Evolutionary conservation across 35 echinoderm and acorn worm species (phyloP), one percentile per base, ranked within the genome.

Genomic region (Lytechinus variegatus): DNA sequence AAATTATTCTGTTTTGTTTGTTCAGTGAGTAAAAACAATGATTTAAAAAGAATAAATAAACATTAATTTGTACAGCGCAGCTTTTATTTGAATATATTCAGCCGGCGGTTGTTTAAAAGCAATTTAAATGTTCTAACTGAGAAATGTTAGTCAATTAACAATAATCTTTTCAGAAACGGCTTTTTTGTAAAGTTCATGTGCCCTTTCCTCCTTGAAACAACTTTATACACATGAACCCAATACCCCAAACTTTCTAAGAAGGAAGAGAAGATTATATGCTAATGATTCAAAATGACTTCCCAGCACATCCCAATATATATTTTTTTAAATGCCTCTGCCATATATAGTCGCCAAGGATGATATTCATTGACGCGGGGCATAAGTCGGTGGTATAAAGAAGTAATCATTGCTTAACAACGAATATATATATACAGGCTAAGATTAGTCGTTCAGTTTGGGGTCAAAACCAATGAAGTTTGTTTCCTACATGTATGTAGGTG

Each of bases 401-500:
- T 79, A 79, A 79, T 79, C 66, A 24, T 4, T 16, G 66, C 66
- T 79, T 8, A 79, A 24, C 66, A 6, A 79, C 19, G 66, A 79
- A 79, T 79, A 24, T 79, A 24, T 24, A 24, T 21, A 24, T n/a
- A n/a, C n/a, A 4, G 66, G 66, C 3, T 16, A 24, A 24, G 66
- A 79, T 79, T 79, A n/a, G 66, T 79, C 66, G 66, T 79, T 79
- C 66, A 79, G n/a, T 79, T n/a, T 79, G 66, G 66, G 66, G 19
- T 79, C 19, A 24, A 79, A 16, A 7, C 6, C 66, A 79, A 24
- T 24, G 24, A 79, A 79, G 66, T 79, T 19, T 79, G 19, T 79
- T 79, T 79, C n/a, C 16, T 79, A 79, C 61, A 66, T 66, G 14
- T 16, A 24, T 71, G 66, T 79, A 79, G 16, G 33, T 44, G 33